Conservation (phyloP, 2,797 vertebrate genomes). For the Macroramphosus scolopax region DNA sequence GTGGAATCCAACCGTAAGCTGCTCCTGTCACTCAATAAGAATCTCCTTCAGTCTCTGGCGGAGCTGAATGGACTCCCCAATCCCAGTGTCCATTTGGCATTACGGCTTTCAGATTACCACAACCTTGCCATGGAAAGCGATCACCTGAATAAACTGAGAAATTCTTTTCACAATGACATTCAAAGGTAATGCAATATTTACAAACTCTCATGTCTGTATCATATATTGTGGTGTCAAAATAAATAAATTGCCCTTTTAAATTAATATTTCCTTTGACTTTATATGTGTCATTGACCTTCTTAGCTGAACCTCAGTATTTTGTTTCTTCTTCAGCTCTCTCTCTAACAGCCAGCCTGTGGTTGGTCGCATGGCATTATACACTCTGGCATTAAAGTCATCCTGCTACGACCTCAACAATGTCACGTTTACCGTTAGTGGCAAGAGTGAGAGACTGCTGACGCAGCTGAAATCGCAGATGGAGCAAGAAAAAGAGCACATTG, state of each 20-base stretch:
- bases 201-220: too few species aligned
- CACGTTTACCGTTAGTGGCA: constrained; percentile 53
- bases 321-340: constrained; percentile 58
- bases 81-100: constrained; percentile 86
- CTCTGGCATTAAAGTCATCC: constrained; percentile 84
- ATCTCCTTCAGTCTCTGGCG: constrained; percentile 77
- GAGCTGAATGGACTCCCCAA: constrained; percentile 68
- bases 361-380: constrained; percentile 84
- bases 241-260: too few species aligned
- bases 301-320: constrained; percentile 3
- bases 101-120: constrained; percentile 84
- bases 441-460: constrained; percentile 72
- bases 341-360: constrained; percentile 56
- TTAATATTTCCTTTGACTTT: too few species aligned
- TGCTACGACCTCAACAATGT: constrained; percentile 73
- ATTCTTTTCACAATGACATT: constrained; percentile 68
- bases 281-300: background rate
- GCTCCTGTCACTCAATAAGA: constrained; percentile 72
- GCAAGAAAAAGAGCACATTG: constrained; percentile 80
- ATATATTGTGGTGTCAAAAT: too few species aligned
- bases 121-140: constrained; percentile 70
- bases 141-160: constrained; percentile 79
- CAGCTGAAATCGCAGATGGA: constrained; percentile 86
- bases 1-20: constrained; percentile 55
- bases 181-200: constrained; percentile 77